A percentile compares a stretch with the other conserved stretches of the same genome.
Evolutionary conservation across 2,888 invertebrate genomes (phyloP).

Genomic region (Brachylomia viminalis): DNA sequence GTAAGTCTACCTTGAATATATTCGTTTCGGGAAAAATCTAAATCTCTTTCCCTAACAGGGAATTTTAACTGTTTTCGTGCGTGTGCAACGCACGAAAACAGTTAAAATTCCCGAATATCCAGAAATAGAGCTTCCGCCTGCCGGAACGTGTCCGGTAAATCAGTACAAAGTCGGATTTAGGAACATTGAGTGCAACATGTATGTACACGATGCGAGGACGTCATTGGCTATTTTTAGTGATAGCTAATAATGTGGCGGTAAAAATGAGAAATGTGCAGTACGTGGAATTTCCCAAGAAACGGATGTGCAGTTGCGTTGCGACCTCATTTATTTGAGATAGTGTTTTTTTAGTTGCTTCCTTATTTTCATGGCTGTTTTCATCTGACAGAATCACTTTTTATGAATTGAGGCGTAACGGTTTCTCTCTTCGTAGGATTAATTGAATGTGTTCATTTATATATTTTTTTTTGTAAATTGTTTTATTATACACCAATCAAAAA

Average conservation of each 20-base stretch:
- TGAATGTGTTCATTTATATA: neutral
- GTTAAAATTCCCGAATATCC: slow-evolving; percentile 35
- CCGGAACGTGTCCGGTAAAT: slow-evolving; percentile 36
- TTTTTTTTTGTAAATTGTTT: too few relatives aligned
- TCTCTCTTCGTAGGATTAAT: neutral
- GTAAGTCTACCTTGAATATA: neutral
- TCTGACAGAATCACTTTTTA: slow-evolving; percentile 4
- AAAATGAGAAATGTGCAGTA: slow-evolving; percentile 18
- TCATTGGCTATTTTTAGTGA: slow-evolving; percentile 20
- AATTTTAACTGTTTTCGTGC: too few relatives aligned
- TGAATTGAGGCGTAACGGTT: neutral
- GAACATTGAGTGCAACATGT: slow-evolving; percentile 38
- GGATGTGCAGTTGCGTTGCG: slow-evolving; percentile 21
- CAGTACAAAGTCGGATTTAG: slow-evolving; percentile 43
- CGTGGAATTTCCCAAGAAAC: slow-evolving; percentile 12
- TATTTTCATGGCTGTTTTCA: slow-evolving; percentile 18
- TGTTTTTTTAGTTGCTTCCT: slow-evolving; percentile 45
- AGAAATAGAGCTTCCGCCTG: slow-evolving; percentile 50
- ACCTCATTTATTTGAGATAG: slow-evolving; percentile 33
- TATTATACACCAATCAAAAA: too few relatives aligned
- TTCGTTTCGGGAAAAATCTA: neutral
- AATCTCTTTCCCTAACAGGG: neutral
- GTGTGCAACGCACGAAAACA: slow-evolving; percentile 30
- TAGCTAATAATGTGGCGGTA: slow-evolving; percentile 15
- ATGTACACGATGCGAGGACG: slow-evolving; percentile 5